These are phyloP conservation scores for Falco punctatus DNA, from an alignment of 2,113 vertebrate genomes.

Conservation along the genomic window DNA sequence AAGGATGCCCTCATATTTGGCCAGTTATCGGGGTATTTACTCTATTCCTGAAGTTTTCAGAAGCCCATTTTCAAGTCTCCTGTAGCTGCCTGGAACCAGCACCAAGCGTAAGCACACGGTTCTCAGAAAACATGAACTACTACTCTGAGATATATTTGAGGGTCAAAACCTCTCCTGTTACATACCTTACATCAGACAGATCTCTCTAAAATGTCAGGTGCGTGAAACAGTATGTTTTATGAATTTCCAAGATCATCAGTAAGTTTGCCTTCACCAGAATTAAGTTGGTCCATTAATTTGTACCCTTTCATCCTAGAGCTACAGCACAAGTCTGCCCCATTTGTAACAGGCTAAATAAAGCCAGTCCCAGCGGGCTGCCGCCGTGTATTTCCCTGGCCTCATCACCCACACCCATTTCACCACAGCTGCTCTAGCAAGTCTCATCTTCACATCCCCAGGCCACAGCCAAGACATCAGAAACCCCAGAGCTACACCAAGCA, in stretches of 20 bases:
- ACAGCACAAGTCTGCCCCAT: background rate
- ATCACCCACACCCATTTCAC: background rate
- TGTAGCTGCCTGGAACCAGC: background rate
- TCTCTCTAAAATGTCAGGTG: background rate
- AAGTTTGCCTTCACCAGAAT: background rate
- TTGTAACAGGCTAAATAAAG: background rate
- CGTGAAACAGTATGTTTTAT: rapidly evolving
- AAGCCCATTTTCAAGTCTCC: background rate
- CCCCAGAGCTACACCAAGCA: background rate
- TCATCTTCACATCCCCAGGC: background rate
- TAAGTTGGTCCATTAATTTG: background rate
- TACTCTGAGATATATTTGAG: background rate
- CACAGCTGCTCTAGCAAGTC: background rate
- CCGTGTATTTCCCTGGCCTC: background rate
- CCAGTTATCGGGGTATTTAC: background rate
- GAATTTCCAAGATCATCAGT: background rate
- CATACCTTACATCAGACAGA: rapidly evolving
- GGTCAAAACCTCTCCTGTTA: background rate
- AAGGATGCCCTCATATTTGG: background rate
- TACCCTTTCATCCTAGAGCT: background rate
- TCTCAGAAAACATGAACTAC: background rate
- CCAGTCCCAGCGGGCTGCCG: background rate
- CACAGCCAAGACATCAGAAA: slow-evolving; percentile 25
- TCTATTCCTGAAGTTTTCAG: background rate
- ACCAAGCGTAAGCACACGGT: background rate